Conservation (phyloP, 2,797 vertebrate genomes). For the Tenualosa ilisha region DNA sequence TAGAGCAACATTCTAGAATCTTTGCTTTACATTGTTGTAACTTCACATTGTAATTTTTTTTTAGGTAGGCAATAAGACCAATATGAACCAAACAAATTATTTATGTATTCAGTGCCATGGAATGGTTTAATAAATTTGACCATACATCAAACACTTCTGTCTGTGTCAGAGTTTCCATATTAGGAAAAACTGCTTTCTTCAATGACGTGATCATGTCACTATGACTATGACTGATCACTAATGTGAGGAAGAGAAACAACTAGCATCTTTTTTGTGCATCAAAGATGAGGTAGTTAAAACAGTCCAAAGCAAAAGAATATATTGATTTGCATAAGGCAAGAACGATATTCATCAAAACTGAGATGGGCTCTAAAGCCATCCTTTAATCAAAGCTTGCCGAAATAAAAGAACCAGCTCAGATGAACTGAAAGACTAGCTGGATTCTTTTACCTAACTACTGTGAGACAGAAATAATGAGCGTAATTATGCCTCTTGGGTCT, state of each 20-base stretch:
- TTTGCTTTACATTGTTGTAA: not conserved
- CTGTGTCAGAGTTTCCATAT: not conserved
- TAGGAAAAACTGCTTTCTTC: not conserved
- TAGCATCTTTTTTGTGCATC: not conserved
- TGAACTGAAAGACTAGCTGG: not conserved
- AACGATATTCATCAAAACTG: not conserved
- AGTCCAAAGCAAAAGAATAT: not conserved
- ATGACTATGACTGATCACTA: not conserved
- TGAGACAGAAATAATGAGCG: not conserved
- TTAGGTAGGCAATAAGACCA: not conserved
- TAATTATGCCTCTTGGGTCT: not conserved
- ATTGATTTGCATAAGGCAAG: not conserved
- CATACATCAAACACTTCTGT: not conserved
- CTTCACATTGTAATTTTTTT: not conserved
- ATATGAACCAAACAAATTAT: not conserved
- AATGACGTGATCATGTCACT: not conserved
- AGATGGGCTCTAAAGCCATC: not conserved
- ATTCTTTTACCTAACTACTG: constrained; percentile 1
- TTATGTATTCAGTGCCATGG: constrained; percentile 10
- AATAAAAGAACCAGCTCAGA: not conserved
- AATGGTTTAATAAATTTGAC: not conserved
- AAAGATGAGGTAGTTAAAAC: not conserved
- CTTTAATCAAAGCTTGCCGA: not conserved
- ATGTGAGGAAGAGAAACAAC: not conserved
- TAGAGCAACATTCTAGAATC: no score